Conservation (phyloP, 2,888 invertebrate species). For the Drosophila lutescens region DNA sequence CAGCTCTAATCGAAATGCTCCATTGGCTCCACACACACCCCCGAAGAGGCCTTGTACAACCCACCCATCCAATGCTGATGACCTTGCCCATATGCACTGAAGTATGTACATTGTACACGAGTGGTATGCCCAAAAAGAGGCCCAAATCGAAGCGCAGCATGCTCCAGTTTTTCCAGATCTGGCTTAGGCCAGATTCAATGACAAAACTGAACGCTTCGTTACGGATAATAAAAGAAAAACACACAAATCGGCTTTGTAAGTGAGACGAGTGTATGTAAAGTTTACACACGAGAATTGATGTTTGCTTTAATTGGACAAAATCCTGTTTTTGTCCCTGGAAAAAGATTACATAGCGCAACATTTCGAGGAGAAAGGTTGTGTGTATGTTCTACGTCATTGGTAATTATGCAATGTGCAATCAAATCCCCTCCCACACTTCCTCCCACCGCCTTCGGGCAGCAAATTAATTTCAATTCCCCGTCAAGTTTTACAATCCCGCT, state of each 20-base stretch:
- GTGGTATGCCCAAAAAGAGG: constrained; percentile 25
- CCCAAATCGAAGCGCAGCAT: constrained; percentile 22
- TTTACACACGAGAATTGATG: constrained; percentile 20
- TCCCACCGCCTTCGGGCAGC: constrained; percentile 49
- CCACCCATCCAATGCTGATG: constrained; percentile 43
- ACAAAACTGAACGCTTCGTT: constrained; percentile 68
- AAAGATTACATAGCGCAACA: constrained; percentile 12
- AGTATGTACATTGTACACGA: constrained; percentile 2
- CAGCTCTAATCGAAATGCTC: constrained; percentile 35
- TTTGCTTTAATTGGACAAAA: constrained; percentile 59
- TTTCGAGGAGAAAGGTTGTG: constrained; percentile 9
- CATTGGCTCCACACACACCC: constrained; percentile 37
- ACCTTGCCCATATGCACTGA: constrained; percentile 43
- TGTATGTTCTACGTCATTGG: constrained; percentile 62
- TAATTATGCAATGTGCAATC: constrained; percentile 63
- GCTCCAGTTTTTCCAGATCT: constrained; percentile 47
- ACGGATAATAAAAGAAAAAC: constrained; percentile 13
- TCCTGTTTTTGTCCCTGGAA: constrained; percentile 36
- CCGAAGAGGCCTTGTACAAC: constrained; percentile 5
- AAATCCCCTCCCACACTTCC: neutral
- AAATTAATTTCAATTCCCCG: constrained; percentile 77
- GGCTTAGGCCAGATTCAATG: constrained; percentile 57
- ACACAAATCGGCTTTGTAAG: constrained; percentile 1
- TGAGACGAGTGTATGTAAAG: constrained; percentile 1
- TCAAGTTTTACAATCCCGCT: constrained; percentile 66